Percentiles rank a stretch among this genome's conserved stretches.
Evolutionary conservation across 2,888 invertebrate genomes (phyloP).

Genomic region (Oegoconia quadripuncta): DNA sequence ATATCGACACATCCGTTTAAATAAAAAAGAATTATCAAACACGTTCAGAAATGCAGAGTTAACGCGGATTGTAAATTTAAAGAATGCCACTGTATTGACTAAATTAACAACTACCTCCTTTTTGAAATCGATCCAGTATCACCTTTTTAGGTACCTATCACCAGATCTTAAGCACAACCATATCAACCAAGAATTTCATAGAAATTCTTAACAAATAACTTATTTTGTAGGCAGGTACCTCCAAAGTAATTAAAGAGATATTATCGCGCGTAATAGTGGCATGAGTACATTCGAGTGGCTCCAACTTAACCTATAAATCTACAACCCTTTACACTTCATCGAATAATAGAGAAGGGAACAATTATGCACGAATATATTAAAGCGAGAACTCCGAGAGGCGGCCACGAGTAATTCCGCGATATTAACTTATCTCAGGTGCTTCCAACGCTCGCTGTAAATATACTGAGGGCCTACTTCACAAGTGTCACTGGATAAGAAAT

Average conservation of each 20-base stretch:
- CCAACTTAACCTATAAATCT: slow-evolving; percentile 66
- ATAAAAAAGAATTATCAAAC: too few species aligned
- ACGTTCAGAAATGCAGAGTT: too few species aligned
- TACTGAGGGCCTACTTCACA: slow-evolving; percentile 35
- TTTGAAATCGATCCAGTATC: too few species aligned
- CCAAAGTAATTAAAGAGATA: slow-evolving; percentile 54
- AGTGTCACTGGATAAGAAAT: slow-evolving; percentile 32
- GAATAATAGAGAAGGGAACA: slow-evolving; percentile 65
- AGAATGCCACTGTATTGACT: too few species aligned
- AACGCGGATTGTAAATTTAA: too few species aligned
- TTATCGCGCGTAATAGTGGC: slow-evolving; percentile 47
- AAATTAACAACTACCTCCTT: too few species aligned
- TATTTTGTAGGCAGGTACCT: slow-evolving; percentile 25
- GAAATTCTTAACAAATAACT: slow-evolving; percentile 18
- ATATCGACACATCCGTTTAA: too few species aligned
- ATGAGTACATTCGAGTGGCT: slow-evolving; percentile 42
- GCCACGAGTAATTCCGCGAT: slow-evolving; percentile 46
- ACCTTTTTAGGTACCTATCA: background rate
- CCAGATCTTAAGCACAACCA: background rate
- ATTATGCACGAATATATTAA: slow-evolving; percentile 60
- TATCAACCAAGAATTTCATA: slow-evolving; percentile 16
- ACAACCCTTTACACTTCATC: slow-evolving; percentile 66
- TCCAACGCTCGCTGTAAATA: slow-evolving; percentile 39
- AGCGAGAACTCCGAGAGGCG: slow-evolving; percentile 25
- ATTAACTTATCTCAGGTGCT: slow-evolving; percentile 62